Conservation (phyloP, 2,888 invertebrate species). For the Ochropleura leucogaster region DNA sequence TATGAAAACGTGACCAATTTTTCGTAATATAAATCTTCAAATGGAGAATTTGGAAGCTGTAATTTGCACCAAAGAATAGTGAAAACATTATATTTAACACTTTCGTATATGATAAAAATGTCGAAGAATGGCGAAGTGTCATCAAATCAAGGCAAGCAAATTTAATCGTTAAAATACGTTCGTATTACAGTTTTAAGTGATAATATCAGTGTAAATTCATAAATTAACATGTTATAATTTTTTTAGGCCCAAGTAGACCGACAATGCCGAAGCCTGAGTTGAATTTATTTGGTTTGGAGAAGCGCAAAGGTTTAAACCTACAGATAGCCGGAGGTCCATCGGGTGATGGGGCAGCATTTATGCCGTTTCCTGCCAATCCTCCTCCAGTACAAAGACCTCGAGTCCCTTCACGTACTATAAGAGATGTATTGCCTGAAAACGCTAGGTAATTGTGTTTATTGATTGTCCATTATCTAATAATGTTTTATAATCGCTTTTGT, state of each 20-base stretch:
- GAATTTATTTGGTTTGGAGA: slow-evolving; percentile 87
- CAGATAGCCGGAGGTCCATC: slow-evolving; percentile 88
- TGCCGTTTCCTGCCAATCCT: slow-evolving; percentile 85
- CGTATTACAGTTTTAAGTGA: slow-evolving; percentile 5
- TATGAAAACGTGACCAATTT: slow-evolving; percentile 78
- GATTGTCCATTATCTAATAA: slow-evolving; percentile 30
- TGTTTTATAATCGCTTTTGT: background rate
- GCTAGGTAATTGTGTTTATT: slow-evolving; percentile 77
- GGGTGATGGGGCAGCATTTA: slow-evolving; percentile 86
- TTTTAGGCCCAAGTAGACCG: slow-evolving; percentile 86
- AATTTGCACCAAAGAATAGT: slow-evolving; percentile 79
- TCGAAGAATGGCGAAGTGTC: slow-evolving; percentile 94
- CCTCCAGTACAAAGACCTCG: slow-evolving; percentile 78
- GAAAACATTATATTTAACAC: slow-evolving; percentile 68
- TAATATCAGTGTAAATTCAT: slow-evolving; percentile 1
- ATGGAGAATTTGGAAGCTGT: slow-evolving; percentile 82
- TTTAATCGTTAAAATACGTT: slow-evolving; percentile 23
- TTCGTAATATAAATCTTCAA: slow-evolving; percentile 74
- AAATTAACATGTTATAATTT: slow-evolving; percentile 43
- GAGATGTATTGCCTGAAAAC: slow-evolving; percentile 88
- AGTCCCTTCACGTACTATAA: slow-evolving; percentile 84
- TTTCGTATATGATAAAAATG: slow-evolving; percentile 88
- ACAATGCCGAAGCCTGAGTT: slow-evolving; percentile 86
- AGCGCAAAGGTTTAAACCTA: slow-evolving; percentile 91
- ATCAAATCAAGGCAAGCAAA: slow-evolving; percentile 90